Conservation (phyloP, 2,888 invertebrate genomes). For the Copidosoma aretas region DNA sequence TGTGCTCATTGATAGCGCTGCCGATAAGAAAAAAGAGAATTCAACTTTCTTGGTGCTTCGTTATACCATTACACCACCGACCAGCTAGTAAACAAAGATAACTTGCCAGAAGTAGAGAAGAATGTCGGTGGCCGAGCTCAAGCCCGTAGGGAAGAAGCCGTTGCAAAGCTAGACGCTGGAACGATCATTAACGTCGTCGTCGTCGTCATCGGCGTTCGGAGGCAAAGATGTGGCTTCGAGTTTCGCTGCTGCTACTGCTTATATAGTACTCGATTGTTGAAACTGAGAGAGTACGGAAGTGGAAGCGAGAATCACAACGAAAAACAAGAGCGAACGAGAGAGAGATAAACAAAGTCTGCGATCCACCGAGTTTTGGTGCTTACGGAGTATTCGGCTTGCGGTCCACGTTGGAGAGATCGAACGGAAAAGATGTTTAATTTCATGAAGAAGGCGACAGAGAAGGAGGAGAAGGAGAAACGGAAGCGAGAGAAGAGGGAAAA, state of each 20-base stretch:
- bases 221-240: constrained; percentile 21
- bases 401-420: too few species aligned
- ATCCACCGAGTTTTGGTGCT: neutral
- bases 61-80: too few species aligned
- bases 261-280: too few species aligned
- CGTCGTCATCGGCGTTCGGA: neutral
- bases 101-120: neutral
- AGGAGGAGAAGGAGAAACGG: constrained; percentile 83
- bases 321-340: neutral
- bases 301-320: neutral
- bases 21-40: too few species aligned
- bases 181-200: too few species aligned
- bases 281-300: too few species aligned
- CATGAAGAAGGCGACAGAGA: constrained; percentile 86
- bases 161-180: constrained; percentile 1
- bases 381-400: neutral
- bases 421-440: constrained; percentile 83
- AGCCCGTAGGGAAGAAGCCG: constrained; percentile 6
- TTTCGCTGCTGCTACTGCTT: neutral
- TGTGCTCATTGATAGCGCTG: too few species aligned
- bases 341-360: neutral
- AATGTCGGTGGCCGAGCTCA: constrained; percentile 18
- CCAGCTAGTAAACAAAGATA: neutral
- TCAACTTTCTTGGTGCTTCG: too few species aligned
- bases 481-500: constrained; percentile 85